Conservation (phyloP, 2,797 vertebrate species). For the Naso thynnoides region DNA sequence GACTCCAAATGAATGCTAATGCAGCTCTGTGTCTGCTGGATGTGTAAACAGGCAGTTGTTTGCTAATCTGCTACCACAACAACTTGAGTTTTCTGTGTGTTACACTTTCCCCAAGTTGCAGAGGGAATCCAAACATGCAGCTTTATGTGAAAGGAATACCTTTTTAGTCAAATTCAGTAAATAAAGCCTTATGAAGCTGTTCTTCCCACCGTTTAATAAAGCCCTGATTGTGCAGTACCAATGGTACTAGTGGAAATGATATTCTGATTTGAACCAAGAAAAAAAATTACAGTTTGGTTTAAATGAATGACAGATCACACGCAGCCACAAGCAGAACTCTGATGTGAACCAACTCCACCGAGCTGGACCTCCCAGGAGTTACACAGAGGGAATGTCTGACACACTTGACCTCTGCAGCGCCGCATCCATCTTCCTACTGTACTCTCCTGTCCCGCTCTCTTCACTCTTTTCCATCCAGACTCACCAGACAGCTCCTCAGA, state of each 20-base stretch:
- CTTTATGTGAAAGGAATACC: background rate
- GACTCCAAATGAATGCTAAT: background rate
- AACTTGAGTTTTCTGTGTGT: background rate
- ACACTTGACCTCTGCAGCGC: constrained; percentile 21
- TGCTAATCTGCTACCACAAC: background rate
- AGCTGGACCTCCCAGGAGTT: constrained; percentile 12
- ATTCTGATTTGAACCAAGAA: background rate
- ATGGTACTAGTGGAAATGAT: too few species aligned
- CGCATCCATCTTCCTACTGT: constrained; percentile 20
- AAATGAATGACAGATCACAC: background rate
- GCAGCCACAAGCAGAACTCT: background rate
- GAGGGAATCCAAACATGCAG: background rate
- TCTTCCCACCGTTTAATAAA: background rate
- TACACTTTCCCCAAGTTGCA: background rate
- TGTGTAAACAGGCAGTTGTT: constrained; percentile 2
- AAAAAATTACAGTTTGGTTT: background rate
- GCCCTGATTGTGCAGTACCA: too few species aligned
- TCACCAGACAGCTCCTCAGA: constrained; percentile 68
- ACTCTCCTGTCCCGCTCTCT: constrained; percentile 27
- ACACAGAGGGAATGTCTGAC: constrained; percentile 2
- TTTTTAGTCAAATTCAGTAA: background rate
- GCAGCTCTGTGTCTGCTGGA: background rate
- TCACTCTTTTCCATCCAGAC: constrained; percentile 52
- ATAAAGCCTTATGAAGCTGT: background rate
- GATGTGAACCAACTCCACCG: background rate